Evolutionary conservation across 2,888 invertebrate genomes (phyloP).

Genomic region (Aquatica leii): DNA sequence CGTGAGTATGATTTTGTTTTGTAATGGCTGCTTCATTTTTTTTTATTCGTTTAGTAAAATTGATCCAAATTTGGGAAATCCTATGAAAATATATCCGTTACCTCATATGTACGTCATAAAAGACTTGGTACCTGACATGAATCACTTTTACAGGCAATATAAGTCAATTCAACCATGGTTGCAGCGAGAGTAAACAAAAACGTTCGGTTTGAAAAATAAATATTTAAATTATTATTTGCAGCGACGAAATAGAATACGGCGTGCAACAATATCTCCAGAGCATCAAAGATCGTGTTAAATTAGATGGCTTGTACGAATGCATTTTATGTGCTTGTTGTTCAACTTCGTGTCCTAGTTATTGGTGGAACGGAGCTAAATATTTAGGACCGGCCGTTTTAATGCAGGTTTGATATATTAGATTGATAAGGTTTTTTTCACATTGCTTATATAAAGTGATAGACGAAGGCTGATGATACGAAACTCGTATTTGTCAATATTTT

Average conservation of each 20-base stretch:
- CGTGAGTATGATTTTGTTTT: slow-evolving; percentile 54
- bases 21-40: too few species aligned
- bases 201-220: too few species aligned
- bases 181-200: slow-evolving; percentile 73
- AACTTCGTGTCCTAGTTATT: slow-evolving; percentile 96
- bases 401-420: slow-evolving; percentile 71
- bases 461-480: too few species aligned
- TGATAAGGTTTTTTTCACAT: too few species aligned
- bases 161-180: slow-evolving; percentile 95
- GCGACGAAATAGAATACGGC: slow-evolving; percentile 67
- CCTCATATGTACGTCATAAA: slow-evolving; percentile 99
- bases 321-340: slow-evolving; percentile 98
- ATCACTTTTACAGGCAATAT: slow-evolving; percentile 96
- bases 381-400: slow-evolving; percentile 98
- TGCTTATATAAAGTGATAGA: too few species aligned
- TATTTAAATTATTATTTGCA: too few species aligned
- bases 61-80: slow-evolving; percentile 77
- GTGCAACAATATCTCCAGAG: slow-evolving; percentile 86
- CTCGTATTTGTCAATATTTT: too few species aligned
- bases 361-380: slow-evolving; percentile 99
- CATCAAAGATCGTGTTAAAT: slow-evolving; percentile 88
- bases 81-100: slow-evolving; percentile 82
- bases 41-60: slow-evolving; percentile 76
- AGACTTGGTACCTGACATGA: slow-evolving; percentile 94
- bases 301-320: slow-evolving; percentile 97